Evolutionary conservation across 1,140 invertebrate species (phyloP).

Genomic region (Drosophila busckii): DNA sequence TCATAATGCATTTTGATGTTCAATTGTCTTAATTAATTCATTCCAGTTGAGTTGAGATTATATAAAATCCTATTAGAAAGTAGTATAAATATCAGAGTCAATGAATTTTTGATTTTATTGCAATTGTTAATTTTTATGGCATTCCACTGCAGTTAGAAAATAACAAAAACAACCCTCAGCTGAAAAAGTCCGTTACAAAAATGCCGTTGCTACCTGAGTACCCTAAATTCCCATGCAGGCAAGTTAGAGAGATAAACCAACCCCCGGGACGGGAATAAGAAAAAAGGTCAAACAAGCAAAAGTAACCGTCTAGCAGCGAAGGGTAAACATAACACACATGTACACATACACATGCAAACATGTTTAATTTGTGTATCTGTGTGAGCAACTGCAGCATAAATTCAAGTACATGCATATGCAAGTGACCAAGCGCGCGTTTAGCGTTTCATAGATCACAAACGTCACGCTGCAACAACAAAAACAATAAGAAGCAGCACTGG

Average conservation of each 20-base stretch:
- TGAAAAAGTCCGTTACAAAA: constrained; percentile 6
- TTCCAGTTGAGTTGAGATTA: too few relatives aligned
- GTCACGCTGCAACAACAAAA: constrained; percentile 53
- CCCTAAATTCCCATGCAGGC: constrained; percentile 50
- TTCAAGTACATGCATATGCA: constrained; percentile 50
- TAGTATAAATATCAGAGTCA: background rate
- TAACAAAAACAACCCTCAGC: constrained; percentile 6
- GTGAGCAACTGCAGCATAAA: constrained; percentile 44
- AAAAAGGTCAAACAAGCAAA: constrained; percentile 53
- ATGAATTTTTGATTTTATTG: too few relatives aligned
- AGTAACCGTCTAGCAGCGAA: constrained; percentile 49
- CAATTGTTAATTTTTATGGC: too few relatives aligned
- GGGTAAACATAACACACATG: constrained; percentile 55
- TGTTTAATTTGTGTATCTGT: constrained; percentile 1
- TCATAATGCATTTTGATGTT: too few relatives aligned
- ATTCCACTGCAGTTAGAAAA: background rate
- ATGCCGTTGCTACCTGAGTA: constrained; percentile 60
- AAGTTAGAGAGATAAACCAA: constrained; percentile 21
- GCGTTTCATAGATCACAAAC: constrained; percentile 51
- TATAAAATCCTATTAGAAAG: constrained; percentile 12
- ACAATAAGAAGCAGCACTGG: constrained; percentile 25
- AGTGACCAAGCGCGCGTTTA: constrained; percentile 10
- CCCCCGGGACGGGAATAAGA: constrained; percentile 30
- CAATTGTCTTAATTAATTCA: too few relatives aligned
- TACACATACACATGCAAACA: background rate